phyloP scores from a whole-genome alignment of 2,888 invertebrate genomes.

The Buathra laborator region DNA sequence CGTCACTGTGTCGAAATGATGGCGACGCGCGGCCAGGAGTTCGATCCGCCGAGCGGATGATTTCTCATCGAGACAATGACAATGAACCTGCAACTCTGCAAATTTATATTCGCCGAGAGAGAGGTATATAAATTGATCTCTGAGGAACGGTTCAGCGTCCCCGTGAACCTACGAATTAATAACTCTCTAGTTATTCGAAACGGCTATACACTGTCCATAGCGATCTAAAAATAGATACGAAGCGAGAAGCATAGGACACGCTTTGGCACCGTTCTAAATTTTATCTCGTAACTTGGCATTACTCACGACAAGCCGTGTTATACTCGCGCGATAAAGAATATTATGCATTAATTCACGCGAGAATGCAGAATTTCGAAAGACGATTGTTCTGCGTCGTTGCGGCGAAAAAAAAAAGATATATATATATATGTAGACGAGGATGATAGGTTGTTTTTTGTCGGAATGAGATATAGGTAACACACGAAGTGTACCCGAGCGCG shows the following conservation, averaged over 20 bases:
- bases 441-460: conserved; percentile 36
- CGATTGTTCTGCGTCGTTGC: not conserved
- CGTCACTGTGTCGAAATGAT: not conserved
- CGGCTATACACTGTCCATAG: conserved; percentile 15
- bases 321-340: conserved; percentile 32
- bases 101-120: not conserved
- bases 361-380: not conserved
- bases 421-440: not conserved
- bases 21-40: not conserved
- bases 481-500: conserved; percentile 45
- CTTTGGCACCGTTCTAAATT: conserved; percentile 72
- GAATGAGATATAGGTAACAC: conserved; percentile 39
- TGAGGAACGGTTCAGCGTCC: conserved; percentile 51
- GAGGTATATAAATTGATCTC: conserved; percentile 13
- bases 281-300: conserved; percentile 52
- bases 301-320: not conserved
- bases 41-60: not conserved
- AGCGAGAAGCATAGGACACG: conserved; percentile 70
- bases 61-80: conserved; percentile 4
- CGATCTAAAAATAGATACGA: conserved; percentile 72
- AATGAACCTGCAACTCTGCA: conserved; percentile 11
- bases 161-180: conserved; percentile 46
- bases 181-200: conserved; percentile 26
- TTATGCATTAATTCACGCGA: not conserved
- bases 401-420: not conserved